Evolutionary conservation across 37 sponge, comb jelly and placozoan genomes (phyloP).

Genomic region (Tethya wilhelma): DNA sequence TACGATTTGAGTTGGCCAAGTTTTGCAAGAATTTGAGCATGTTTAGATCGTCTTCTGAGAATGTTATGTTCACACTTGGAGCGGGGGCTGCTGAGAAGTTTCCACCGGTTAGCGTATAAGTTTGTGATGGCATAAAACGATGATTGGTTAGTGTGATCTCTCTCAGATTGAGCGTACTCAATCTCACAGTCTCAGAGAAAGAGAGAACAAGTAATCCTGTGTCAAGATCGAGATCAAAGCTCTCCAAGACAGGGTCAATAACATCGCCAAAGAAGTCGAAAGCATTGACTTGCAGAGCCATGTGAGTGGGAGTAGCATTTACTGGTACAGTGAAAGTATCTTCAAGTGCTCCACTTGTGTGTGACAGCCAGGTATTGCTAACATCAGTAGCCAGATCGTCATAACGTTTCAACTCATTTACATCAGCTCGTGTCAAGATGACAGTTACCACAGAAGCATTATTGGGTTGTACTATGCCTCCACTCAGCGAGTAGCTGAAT

Average conservation of each 20-base stretch:
- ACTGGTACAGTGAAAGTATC: slow-evolving; percentile 75
- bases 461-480: slow-evolving; percentile 46
- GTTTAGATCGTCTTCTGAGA: slow-evolving; percentile 68
- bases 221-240: slow-evolving; percentile 80
- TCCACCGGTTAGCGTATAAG: slow-evolving; percentile 76
- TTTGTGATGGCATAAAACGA: not conserved
- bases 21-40: slow-evolving; percentile 55
- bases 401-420: slow-evolving; percentile 77
- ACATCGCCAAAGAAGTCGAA: slow-evolving; percentile 65
- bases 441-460: slow-evolving; percentile 41
- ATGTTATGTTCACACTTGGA: slow-evolving; percentile 36
- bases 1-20: slow-evolving; percentile 60
- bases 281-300: slow-evolving; percentile 27
- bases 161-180: slow-evolving; percentile 38
- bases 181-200: slow-evolving; percentile 81
- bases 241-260: slow-evolving; percentile 46
- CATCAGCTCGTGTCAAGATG: slow-evolving; percentile 63
- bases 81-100: slow-evolving; percentile 27
- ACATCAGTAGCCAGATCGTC: slow-evolving; percentile 41
- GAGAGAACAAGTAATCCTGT: slow-evolving; percentile 52
- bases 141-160: slow-evolving; percentile 51
- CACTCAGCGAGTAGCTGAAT: slow-evolving; percentile 59
- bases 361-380: slow-evolving; percentile 60
- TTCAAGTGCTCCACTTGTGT: slow-evolving; percentile 39
- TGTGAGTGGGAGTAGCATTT: not conserved